Evolutionary conservation across 2,113 vertebrate species (phyloP), one percentile per base, ranked within the genome.

Genomic region (Entosphenus tridentatus): DNA sequence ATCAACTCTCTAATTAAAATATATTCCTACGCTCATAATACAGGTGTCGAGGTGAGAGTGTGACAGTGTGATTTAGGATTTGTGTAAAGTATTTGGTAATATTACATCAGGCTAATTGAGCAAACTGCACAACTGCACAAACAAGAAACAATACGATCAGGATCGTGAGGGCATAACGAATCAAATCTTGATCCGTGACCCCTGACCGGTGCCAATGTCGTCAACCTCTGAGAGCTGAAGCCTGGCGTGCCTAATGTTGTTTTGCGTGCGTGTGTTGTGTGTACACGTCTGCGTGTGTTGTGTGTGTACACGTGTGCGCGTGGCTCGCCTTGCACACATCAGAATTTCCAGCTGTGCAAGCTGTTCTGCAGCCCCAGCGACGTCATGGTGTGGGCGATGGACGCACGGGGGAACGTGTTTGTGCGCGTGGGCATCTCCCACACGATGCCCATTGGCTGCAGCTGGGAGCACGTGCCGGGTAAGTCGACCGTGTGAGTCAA

Each of bases 391-490:
- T 97, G 93, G 93, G 87, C 83, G 0, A 72, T 95, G 68, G 91
- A 96, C 77, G 95, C 79, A 83, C 81, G 84, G 71, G 85, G 84
- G 70, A 84, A 82, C 2, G 85, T 97, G 65, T 84, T 91, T 0
- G 91, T 96, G 8, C 79, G 91, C 17, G 75, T 79, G 0, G 91
- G 90, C 56, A 85, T 96, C 76, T 86, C 84, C 0, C 87, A 97
- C 10, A 89, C 91, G 75, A 95, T 96, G 90, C 91, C 93, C 0
- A 85, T 96, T n/a, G 93, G 93, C 59, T 89, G 85, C 0, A 80
- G 81, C 74, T 97, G 93, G 93, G 93, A 97, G 39, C 83, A 87
- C 3, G 84, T 96, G 68, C 91, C 91, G 81, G 93, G 91, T 95
- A 82, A 70, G 74, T 68, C 7, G 57, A 8, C 11, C 18, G 68